Evolutionary conservation across 1,140 invertebrate genomes (phyloP), one percentile per base, ranked within the genome.

Genomic region (Carcinoscorpius rotundicauda): DNA sequence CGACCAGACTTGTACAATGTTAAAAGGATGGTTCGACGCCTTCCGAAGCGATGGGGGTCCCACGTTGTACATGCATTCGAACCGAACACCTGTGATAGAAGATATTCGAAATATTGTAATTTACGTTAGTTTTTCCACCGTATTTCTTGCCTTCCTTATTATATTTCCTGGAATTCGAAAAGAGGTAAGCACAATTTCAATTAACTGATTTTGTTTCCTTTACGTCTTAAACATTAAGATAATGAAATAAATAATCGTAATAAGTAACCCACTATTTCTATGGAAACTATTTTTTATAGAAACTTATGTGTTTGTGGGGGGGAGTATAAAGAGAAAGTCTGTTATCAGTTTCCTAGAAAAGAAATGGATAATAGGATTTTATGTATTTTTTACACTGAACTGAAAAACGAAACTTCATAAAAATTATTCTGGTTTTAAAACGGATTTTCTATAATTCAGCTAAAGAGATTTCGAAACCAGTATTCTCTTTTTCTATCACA

Each of bases 141-240:
- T 94, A 66, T 96, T 93, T 78, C 78, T 93, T 59, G 92, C 92
- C 51, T 93, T 97, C 77, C 82, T 97, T 66, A 86, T 94, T 71
- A 88, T 97, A 71, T 91, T 96, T 77, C 93, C 93, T 56, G 94
- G 93, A 65, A 89, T 97, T 70, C 82, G 93, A 68, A 96, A 93
- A 81, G 90, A 97, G 85, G 93, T 95, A 78, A 81, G 79, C 74
- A 6, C 8, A 10, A 52, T 50, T 49, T 52, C 57, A 8, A 29
- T 1, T 29, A 29, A 29, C 29, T 29, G 29, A 29, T 29, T 29
- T 29, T 29, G 29, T 29, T 29, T 29, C 29, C 29, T 29, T 29
- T 29, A 29, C 29, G 29, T 49, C 48, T 50, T 51, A 9, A 3
- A 62, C 29, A 49, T 9, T 62, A 5, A 50, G 11, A 62, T 49